Evolutionary conservation across 1,140 invertebrate species (phyloP), one percentile per base, ranked within the genome.

Genomic region (Zaprionus vittiger): DNA sequence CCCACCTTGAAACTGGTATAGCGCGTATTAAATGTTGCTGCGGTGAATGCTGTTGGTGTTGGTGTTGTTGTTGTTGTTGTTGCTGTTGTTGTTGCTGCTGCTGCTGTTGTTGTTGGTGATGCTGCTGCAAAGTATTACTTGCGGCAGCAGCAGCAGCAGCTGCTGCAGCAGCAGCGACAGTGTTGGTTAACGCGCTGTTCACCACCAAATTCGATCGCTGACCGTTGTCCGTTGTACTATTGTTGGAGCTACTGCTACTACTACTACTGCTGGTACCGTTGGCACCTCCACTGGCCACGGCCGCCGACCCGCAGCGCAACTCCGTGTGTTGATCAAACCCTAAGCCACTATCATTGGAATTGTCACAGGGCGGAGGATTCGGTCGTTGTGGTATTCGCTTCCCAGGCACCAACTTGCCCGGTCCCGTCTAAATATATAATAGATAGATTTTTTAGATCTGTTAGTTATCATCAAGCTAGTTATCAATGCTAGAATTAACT

Each of bases 291-390:
- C 72, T 76, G 65, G 65, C 26, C 69, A 47, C 24, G 56, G 22
- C 62, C 34, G 60, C 26, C 67, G 62, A n/a, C 31, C 62, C 79
- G 17, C 70, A 66, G 37, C 85, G 73, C 26, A 92, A 31, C 76
- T 94, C 93, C 26, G 92, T 82, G 68, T 93, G 92, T 64, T 96
- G 95, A 85, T 96, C 96, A 59, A 96, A 96, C 26, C 96, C 96
- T 60, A 97, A 94, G 22, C 96, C 96, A 72, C 96, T 97, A 91
- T 97, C 96, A 93, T 97, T 97, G 34, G 96, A 97, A 93, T 96
- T 97, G 92, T 97, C 96, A 91, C 96, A 97, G 34, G 93, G 93
- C 37, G 91, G 83, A 61, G 91, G 92, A 84, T 92, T 91, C 20
- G 85, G 92, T 71, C 91, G 74, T 17, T 82, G 89, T 73, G 91